phyloP scores from a whole-genome alignment of 2,113 vertebrate species.

The Euleptes europaea region DNA sequence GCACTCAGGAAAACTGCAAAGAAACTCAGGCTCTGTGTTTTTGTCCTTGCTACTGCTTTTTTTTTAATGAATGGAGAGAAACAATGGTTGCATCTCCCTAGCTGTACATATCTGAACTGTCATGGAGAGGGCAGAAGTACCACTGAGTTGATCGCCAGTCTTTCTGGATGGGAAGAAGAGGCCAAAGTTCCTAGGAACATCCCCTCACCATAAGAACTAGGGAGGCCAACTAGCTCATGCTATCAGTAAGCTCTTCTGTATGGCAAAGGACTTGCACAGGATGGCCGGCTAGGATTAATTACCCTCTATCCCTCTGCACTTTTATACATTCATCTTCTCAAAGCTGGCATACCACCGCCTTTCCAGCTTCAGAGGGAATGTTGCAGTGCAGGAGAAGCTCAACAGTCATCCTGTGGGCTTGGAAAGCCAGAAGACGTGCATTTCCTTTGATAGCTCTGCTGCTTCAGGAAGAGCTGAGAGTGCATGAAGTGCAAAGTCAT shows the following conservation, averaged over 20 bases:
- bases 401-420: background rate
- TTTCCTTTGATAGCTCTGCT: background rate
- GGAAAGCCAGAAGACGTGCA: background rate
- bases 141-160: accelerated
- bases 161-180: conserved; percentile 5
- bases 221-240: too few relatives aligned
- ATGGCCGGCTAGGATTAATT: background rate
- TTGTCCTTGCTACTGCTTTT: background rate
- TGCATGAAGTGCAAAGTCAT: conserved; percentile 15
- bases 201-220: accelerated
- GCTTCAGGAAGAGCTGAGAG: background rate
- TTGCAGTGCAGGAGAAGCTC: background rate
- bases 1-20: background rate
- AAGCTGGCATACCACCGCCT: background rate
- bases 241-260: background rate
- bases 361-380: background rate
- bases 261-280: background rate
- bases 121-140: background rate
- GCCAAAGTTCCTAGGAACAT: background rate
- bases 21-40: background rate
- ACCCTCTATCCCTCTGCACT: background rate
- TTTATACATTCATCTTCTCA: background rate
- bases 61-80: conserved; percentile 48
- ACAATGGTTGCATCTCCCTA: background rate
- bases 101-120: accelerated